Evolutionary conservation across 37 sponge, comb jelly and placozoan species (phyloP).

Genomic region (Haliclona indistincta): DNA sequence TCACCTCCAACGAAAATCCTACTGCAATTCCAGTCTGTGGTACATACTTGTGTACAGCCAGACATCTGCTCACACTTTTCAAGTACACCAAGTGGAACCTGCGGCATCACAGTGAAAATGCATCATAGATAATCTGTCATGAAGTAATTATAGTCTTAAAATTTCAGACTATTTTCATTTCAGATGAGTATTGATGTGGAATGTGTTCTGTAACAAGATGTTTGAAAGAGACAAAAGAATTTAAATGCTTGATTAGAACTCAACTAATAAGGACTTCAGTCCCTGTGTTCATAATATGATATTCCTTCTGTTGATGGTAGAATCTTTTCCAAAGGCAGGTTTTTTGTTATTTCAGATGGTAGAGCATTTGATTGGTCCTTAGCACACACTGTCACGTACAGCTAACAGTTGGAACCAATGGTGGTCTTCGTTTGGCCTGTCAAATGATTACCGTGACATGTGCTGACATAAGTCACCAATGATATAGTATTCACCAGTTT

Average conservation of each 20-base stretch:
- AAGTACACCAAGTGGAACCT: background rate
- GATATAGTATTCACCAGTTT: background rate
- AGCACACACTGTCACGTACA: background rate
- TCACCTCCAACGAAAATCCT: constrained; percentile 11
- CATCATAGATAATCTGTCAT: no score
- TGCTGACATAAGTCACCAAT: constrained; percentile 5
- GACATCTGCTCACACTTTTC: background rate
- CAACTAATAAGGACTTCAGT: background rate
- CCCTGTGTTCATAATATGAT: background rate
- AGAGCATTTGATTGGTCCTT: background rate
- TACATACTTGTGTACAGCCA: no score
- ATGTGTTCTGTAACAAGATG: no score
- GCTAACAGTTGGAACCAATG: no score
- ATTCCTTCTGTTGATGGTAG: no score
- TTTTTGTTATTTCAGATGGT: background rate
- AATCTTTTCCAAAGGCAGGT: background rate
- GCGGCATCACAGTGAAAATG: no score
- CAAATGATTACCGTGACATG: background rate
- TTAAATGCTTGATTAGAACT: background rate
- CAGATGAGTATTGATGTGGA: background rate
- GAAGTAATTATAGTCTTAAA: background rate
- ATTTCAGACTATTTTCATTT: constrained; percentile 20
- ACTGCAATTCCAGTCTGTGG: background rate
- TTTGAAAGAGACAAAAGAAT: background rate
- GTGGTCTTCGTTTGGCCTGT: no score